A percentile compares a stretch with the other conserved stretches of the same genome.
These are phyloP conservation scores for Enteromius radiatus DNA, from an alignment of 2,797 vertebrate genomes.

Conservation along the genomic window DNA sequence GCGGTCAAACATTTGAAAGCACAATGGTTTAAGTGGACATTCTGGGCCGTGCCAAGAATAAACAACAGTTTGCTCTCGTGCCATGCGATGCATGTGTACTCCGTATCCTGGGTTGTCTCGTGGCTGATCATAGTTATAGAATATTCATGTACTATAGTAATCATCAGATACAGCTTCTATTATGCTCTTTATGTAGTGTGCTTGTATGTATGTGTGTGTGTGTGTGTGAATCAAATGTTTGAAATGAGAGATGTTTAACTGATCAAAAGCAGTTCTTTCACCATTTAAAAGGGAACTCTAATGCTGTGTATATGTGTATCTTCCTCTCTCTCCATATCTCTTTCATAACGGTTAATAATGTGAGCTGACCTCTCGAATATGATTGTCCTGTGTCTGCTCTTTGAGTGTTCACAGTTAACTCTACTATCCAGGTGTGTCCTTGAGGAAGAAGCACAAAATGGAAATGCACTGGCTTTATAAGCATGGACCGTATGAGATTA, in stretches of 20 bases:
- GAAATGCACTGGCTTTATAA: constrained; percentile 32
- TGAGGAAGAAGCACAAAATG: constrained; percentile 44
- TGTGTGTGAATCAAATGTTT: neutral
- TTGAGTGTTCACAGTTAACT: constrained; percentile 40
- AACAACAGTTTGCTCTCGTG: constrained; percentile 36
- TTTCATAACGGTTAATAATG: neutral
- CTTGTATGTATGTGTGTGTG: neutral
- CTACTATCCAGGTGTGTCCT: constrained; percentile 22
- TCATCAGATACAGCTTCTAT: constrained; percentile 29
- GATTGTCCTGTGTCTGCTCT: constrained; percentile 38
- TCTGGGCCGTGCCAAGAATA: constrained; percentile 59
- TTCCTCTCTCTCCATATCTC: constrained; percentile 6
- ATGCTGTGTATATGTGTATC: constrained; percentile 3
- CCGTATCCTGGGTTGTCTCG: constrained; percentile 38
- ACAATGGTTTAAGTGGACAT: constrained; percentile 36
- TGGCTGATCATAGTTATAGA: constrained; percentile 19
- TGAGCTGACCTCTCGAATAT: constrained; percentile 19
- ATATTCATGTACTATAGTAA: constrained; percentile 26
- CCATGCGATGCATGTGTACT: constrained; percentile 57
- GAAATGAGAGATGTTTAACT: neutral
- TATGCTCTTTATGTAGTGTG: constrained; percentile 7
- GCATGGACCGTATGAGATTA: constrained; percentile 23
- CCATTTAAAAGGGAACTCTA: constrained; percentile 37
- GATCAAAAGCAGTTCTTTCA: constrained; percentile 14
- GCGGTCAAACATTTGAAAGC: constrained; percentile 67